Evolutionary conservation across 92 coral and sea anemone species (phyloP).

Genomic region (Nematostella vectensis): DNA sequence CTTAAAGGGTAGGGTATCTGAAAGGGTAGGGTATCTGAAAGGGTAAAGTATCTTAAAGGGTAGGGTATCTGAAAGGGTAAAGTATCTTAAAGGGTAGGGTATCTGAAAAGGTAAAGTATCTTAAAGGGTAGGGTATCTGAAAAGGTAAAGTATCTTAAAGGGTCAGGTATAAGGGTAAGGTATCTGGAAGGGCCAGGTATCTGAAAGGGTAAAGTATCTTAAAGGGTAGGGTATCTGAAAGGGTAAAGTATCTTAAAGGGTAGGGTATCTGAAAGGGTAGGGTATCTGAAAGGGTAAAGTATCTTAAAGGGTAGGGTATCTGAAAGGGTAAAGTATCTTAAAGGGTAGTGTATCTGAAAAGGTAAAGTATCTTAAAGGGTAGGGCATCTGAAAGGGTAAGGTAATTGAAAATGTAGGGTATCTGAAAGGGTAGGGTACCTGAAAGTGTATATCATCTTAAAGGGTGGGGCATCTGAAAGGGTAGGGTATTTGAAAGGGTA

Average conservation of each 20-base stretch:
- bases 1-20: neutral
- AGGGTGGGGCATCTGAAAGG: neutral
- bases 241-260: neutral
- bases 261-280: neutral
- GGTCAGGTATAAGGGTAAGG: neutral
- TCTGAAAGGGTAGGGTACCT: neutral
- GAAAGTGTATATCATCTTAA: no score
- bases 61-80: neutral
- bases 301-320: no score
- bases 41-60: no score
- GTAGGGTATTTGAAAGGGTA: neutral
- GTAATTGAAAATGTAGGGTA: neutral
- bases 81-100: neutral
- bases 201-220: neutral
- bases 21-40: neutral
- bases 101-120: neutral
- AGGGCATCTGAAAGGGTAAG: neutral
- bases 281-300: neutral
- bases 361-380: neutral
- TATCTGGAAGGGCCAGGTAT: neutral
- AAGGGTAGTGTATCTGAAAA: neutral
- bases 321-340: neutral
- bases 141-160: neutral
- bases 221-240: neutral
- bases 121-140: neutral